These are phyloP conservation scores for Sebastes diaconus DNA, from an alignment of 2,797 vertebrate species.

Conservation along the genomic window DNA sequence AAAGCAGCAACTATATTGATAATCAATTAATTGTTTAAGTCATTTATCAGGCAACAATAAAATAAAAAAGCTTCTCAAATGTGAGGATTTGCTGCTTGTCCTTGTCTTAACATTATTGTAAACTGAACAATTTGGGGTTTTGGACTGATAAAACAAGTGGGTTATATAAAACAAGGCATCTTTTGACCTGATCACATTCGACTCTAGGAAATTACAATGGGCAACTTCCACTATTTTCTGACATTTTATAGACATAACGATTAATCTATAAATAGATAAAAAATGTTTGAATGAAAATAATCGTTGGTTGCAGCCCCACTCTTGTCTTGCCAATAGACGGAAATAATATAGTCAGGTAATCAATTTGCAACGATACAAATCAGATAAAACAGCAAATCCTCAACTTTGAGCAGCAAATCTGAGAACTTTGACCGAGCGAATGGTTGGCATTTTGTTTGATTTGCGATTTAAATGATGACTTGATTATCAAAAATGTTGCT, in stretches of 20 bases:
- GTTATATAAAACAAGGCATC: neutral
- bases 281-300: neutral
- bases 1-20: neutral
- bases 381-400: neutral
- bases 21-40: neutral
- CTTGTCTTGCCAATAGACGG: neutral
- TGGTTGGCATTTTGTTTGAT: neutral
- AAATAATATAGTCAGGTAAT: neutral
- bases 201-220: neutral
- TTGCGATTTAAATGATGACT: neutral
- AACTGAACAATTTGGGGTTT: neutral
- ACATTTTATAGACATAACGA: neutral
- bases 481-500: neutral
- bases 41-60: too few species aligned
- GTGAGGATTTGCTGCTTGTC: neutral
- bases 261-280: too few species aligned
- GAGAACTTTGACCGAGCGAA: neutral
- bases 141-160: neutral
- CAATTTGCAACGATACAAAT: neutral
- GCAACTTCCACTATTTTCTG: neutral
- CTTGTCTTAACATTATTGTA: neutral
- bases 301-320: neutral
- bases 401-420: neutral
- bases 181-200: neutral
- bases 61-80: neutral